Base-by-base conservation (phyloP, 2,888 invertebrate genomes). In the Agrotis exclamationis region DNA sequence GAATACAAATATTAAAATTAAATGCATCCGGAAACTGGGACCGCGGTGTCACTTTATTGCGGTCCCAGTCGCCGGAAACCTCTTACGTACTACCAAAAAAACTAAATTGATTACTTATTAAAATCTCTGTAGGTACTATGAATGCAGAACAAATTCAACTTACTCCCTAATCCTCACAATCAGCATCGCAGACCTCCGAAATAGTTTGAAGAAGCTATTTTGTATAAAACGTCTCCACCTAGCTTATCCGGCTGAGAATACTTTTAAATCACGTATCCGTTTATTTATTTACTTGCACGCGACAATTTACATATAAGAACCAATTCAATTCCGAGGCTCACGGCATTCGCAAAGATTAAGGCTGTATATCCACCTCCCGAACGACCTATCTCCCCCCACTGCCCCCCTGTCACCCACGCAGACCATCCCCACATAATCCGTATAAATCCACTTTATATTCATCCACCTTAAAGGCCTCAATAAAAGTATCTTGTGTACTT, bases 371-470 rank as follows among this genome's bases (percentile, higher is more conserved):
- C 86, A 85, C 85, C 85, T 86, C 82, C 85, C 74, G 82, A 77
- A 84, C 85, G 81, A 83, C 86, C 84, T 81, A 82, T 79, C 86
- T 82, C 86, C 75, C 86, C 80, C 85, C 79, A 82, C 82, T 82
- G 80, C 76, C 56, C n/a, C 82, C 80, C 76, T 81, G 74, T 67
- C 86, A 84, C 86, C 88, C 87, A 77, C 80, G 86, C 87, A 88
- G 92, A 90, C 93, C 92, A 90, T 92, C 91, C 88, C 90, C 90
- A 90, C 92, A 93, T 95, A 95, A 95, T 95, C 95, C 94, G 84
- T 90, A 93, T 93, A 94, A 95, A 95, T 95, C 95, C 94, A 93
- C 91, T 96, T 95, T 95, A 95, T 95, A 94, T 94, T 95, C 95
- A 96, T 96, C 95, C 95, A 96, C 95, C 95, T 96, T 95, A 95